These are phyloP conservation scores for Drosophila suzukii DNA, from an alignment of 1,140 invertebrate species.

Conservation along the genomic window DNA sequence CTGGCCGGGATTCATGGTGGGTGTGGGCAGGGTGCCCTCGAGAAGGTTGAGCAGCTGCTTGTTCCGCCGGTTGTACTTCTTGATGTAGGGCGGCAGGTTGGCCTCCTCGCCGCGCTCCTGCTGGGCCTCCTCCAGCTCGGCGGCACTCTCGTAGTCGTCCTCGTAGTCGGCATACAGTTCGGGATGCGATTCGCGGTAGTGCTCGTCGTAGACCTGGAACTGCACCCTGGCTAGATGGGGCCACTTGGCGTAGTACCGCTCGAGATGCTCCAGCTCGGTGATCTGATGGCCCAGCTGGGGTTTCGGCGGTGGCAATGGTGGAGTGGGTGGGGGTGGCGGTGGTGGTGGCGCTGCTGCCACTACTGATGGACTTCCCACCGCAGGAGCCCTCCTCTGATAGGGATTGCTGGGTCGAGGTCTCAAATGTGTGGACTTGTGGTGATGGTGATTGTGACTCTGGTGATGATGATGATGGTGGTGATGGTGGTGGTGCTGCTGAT, in stretches of 20 bases:
- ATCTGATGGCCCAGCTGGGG: constrained; percentile 72
- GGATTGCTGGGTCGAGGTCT: constrained; percentile 34
- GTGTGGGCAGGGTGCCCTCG: constrained; percentile 66
- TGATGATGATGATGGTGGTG: constrained; percentile 18
- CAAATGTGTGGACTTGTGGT: constrained; percentile 1
- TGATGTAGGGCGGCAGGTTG: constrained; percentile 78
- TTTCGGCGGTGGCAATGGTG: constrained; percentile 56
- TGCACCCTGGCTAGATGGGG: constrained; percentile 76
- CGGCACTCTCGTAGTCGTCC: constrained; percentile 75
- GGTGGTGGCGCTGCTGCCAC: neutral
- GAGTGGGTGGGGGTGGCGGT: constrained; percentile 22
- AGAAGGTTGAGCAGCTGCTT: constrained; percentile 78
- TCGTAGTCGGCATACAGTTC: constrained; percentile 69
- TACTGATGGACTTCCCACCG: neutral
- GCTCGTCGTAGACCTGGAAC: constrained; percentile 76
- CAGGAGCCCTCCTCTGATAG: constrained; percentile 40
- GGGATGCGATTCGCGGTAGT: constrained; percentile 65
- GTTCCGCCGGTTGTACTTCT: constrained; percentile 78
- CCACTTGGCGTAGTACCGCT: constrained; percentile 80
- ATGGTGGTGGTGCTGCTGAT: constrained; percentile 18
- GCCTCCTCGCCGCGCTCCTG: constrained; percentile 68
- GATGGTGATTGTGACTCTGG: constrained; percentile 33
- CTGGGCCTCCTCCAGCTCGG: constrained; percentile 68
- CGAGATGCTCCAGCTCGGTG: constrained; percentile 73
- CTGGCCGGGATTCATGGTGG: constrained; percentile 29